These are phyloP conservation scores for Nansenia antarctica DNA, from an alignment of 2,113 vertebrate species.

Conservation along the genomic window DNA sequence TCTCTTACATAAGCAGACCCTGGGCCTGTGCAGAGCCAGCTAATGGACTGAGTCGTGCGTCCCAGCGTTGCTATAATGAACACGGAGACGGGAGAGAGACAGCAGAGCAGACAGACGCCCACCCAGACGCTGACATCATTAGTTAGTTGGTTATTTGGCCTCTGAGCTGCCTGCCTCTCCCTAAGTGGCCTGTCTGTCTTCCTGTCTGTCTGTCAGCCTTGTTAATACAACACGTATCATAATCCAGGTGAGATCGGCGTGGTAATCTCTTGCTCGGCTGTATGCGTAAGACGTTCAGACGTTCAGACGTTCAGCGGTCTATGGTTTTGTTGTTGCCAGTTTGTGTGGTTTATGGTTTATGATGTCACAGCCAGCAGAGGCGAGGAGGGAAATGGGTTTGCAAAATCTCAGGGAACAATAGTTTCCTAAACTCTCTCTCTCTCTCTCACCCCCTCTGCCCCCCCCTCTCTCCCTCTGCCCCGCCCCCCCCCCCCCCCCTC, in stretches of 20 bases:
- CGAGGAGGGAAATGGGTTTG: conserved; percentile 27
- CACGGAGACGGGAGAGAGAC: background rate
- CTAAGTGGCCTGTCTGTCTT: background rate
- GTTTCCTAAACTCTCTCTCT: too few relatives aligned
- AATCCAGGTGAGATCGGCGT: background rate
- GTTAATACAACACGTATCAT: background rate
- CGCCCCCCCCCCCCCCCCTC: too few relatives aligned
- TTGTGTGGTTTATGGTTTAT: conserved; percentile 26
- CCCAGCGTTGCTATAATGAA: conserved; percentile 4
- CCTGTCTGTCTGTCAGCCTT: background rate
- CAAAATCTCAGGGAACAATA: too few relatives aligned
- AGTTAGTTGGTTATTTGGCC: background rate
- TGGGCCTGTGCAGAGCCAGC: background rate
- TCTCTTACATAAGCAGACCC: conserved; percentile 5
- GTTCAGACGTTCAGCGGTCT: conserved; percentile 24
- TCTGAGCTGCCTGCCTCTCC: background rate
- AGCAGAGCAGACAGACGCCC: background rate
- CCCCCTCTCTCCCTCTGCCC: too few relatives aligned
- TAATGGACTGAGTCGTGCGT: background rate
- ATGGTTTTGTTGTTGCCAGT: conserved; percentile 24
- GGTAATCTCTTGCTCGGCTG: background rate
- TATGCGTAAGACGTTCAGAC: conserved; percentile 18
- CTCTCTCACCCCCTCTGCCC: too few relatives aligned
- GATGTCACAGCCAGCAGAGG: conserved; percentile 24
- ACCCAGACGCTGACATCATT: background rate